A percentile compares a stretch with the other conserved stretches of the same genome.
These are phyloP conservation scores for Lordiphosa clarofinis DNA, from an alignment of 1,140 invertebrate species.

Conservation along the genomic window DNA sequence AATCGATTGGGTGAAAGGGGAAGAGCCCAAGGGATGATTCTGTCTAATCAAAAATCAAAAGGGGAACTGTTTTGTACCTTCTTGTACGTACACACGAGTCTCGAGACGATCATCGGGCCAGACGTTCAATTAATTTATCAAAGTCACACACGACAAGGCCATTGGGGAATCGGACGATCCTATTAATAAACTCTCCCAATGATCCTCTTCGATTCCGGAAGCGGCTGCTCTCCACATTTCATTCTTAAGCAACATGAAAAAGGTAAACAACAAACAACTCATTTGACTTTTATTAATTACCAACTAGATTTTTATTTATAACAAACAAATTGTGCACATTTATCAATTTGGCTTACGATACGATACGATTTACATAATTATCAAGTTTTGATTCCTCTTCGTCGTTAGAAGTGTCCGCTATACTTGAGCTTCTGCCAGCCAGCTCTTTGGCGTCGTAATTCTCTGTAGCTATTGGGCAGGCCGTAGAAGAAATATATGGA, in stretches of 20 bases:
- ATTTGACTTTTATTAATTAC: slow-evolving; percentile 73
- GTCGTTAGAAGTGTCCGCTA: slow-evolving; percentile 46
- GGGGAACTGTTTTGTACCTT: background rate
- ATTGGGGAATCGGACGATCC: slow-evolving; percentile 66
- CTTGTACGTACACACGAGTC: slow-evolving; percentile 1
- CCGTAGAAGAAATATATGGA: slow-evolving; percentile 76
- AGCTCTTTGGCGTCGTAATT: slow-evolving; percentile 62
- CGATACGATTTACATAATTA: slow-evolving; percentile 19
- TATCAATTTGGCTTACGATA: slow-evolving; percentile 65
- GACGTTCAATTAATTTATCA: slow-evolving; percentile 68
- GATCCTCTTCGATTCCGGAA: slow-evolving; percentile 52
- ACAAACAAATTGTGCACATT: slow-evolving; percentile 71
- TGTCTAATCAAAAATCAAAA: slow-evolving; percentile 59
- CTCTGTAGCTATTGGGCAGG: slow-evolving; percentile 75
- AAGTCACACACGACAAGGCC: slow-evolving; percentile 64
- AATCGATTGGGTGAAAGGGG: slow-evolving; percentile 54
- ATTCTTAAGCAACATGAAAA: slow-evolving; percentile 22
- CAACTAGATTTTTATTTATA: slow-evolving; percentile 72
- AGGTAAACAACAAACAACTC: slow-evolving; percentile 27
- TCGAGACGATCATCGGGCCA: slow-evolving; percentile 39
- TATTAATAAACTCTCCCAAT: slow-evolving; percentile 54
- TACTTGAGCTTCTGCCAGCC: slow-evolving; percentile 78
- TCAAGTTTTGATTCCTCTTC: slow-evolving; percentile 2
- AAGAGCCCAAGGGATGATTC: slow-evolving; percentile 53
- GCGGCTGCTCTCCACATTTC: slow-evolving; percentile 61